Evolutionary conservation across 2,888 invertebrate genomes (phyloP).

Genomic region (Stomorhina lunata): DNA sequence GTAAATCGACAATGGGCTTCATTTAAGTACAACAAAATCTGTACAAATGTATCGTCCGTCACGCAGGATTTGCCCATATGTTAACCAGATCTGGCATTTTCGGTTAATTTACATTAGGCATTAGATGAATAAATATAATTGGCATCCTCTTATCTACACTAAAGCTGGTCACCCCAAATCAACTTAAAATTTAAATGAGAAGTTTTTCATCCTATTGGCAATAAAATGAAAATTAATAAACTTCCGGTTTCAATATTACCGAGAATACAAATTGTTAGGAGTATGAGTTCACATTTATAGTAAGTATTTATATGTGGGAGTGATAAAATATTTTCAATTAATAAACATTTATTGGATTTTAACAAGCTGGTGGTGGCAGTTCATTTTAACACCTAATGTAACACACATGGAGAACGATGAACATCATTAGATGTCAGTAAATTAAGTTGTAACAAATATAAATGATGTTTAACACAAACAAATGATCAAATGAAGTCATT

Average conservation of each 20-base stretch:
- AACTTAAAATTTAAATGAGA: neutral
- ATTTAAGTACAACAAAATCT: too few species aligned
- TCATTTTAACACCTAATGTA: slow-evolving; percentile 44
- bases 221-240: slow-evolving; percentile 18
- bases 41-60: too few species aligned
- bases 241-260: slow-evolving; percentile 33
- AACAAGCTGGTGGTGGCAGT: neutral
- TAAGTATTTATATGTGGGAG: neutral
- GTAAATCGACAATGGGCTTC: too few species aligned
- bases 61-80: too few species aligned
- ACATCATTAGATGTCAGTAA: neutral
- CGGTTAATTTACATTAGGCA: too few species aligned
- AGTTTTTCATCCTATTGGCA: neutral
- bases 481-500: slow-evolving; percentile 31
- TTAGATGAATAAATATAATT: too few species aligned
- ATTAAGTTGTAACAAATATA: slow-evolving; percentile 40
- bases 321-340: slow-evolving; percentile 16
- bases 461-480: slow-evolving; percentile 53
- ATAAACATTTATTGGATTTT: slow-evolving; percentile 17
- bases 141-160: too few species aligned
- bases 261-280: too few species aligned
- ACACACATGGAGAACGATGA: neutral
- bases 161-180: slow-evolving; percentile 13
- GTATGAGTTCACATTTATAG: neutral
- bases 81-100: too few species aligned